phyloP scores from a whole-genome alignment of 2,797 vertebrate species.

The Gymnodraco acuticeps region DNA sequence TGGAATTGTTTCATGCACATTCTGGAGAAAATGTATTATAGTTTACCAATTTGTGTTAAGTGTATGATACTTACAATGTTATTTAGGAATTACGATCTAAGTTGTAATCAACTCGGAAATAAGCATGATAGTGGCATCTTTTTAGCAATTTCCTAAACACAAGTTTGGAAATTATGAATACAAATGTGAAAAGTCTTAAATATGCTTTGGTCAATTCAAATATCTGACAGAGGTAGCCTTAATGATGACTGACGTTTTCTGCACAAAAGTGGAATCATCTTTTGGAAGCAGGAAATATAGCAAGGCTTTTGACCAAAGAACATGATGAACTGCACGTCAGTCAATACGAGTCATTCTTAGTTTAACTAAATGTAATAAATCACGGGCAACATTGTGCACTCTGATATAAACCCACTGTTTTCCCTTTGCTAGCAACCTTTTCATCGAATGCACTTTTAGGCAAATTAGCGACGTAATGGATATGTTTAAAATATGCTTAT shows the following conservation, averaged over 20 bases:
- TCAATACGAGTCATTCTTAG: slow-evolving; percentile 5
- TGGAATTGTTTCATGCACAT: neutral
- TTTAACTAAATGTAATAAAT: slow-evolving; percentile 16
- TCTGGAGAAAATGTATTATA: neutral
- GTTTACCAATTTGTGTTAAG: neutral
- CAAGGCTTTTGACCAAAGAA: slow-evolving; percentile 9
- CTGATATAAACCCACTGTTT: neutral
- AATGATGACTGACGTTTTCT: neutral
- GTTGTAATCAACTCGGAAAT: no score
- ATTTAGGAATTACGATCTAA: no score
- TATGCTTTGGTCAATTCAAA: neutral
- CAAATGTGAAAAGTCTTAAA: neutral
- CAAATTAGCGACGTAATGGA: neutral
- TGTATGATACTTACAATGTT: no score
- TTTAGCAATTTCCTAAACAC: neutral
- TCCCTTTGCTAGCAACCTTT: slow-evolving; percentile 7
- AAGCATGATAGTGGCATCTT: neutral
- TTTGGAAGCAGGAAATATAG: neutral
- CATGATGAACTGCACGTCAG: slow-evolving; percentile 9
- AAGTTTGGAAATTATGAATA: neutral
- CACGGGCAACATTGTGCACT: neutral
- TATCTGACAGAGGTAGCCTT: slow-evolving; percentile 1
- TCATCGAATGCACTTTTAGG: neutral
- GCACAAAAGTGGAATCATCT: neutral
- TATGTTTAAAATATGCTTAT: neutral